These are phyloP conservation scores for Drosophila nannoptera DNA, from an alignment of 1,140 invertebrate species.

Conservation along the genomic window DNA sequence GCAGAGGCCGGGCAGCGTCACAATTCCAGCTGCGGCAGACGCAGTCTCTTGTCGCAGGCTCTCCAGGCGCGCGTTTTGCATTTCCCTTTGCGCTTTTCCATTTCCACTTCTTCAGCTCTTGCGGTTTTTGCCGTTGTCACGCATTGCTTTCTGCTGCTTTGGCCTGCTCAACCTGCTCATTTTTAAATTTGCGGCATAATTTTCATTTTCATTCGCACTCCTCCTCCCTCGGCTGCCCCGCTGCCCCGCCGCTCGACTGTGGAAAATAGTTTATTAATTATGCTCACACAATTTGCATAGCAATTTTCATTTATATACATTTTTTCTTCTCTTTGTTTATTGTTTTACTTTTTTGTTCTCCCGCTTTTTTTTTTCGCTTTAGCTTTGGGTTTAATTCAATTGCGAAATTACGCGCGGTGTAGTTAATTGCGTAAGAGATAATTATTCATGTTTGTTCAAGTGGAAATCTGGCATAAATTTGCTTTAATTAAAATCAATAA, in stretches of 20 bases:
- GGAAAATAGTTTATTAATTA: slow-evolving; percentile 39
- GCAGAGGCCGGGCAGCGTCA: background rate
- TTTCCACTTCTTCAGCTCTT: slow-evolving; percentile 29
- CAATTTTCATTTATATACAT: background rate
- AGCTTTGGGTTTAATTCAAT: slow-evolving; percentile 37
- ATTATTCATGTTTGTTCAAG: slow-evolving; percentile 52
- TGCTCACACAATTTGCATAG: slow-evolving; percentile 31
- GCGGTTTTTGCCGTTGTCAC: slow-evolving; percentile 36
- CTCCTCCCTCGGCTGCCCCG: background rate
- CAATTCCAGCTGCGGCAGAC: slow-evolving; percentile 1
- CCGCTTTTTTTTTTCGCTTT: slow-evolving; percentile 5
- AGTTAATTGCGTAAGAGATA: slow-evolving; percentile 63
- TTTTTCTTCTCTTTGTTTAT: no score
- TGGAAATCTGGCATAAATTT: slow-evolving; percentile 25
- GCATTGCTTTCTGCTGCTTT: slow-evolving; percentile 30
- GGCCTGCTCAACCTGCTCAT: slow-evolving; percentile 7
- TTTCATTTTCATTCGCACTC: background rate
- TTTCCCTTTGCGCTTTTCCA: slow-evolving; percentile 44
- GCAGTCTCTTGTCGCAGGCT: slow-evolving; percentile 18
- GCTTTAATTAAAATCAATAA: slow-evolving; percentile 15
- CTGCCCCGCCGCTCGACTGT: background rate
- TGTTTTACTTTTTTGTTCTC: no score
- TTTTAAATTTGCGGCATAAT: slow-evolving; percentile 15
- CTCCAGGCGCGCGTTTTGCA: slow-evolving; percentile 30
- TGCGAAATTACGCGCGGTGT: slow-evolving; percentile 46